Evolutionary conservation across 2,797 vertebrate genomes (phyloP).

Genomic region (Lithobates sylvaticus): DNA sequence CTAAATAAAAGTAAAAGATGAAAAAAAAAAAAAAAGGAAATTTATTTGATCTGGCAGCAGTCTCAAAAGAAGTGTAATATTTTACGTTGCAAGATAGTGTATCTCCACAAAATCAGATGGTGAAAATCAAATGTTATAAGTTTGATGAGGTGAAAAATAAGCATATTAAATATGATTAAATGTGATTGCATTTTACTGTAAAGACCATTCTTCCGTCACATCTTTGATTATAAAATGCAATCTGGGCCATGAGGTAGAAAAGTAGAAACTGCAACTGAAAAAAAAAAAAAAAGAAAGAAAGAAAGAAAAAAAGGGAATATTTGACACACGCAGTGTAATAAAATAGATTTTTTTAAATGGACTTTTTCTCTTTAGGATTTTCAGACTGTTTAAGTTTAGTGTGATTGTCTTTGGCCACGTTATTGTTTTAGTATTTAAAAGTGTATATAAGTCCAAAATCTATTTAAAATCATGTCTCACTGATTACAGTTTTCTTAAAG

Average conservation of each 20-base stretch:
- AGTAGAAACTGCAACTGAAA: constrained; percentile 73
- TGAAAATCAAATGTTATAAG: constrained; percentile 77
- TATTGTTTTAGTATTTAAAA: constrained; percentile 7
- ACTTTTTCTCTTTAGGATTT: not conserved
- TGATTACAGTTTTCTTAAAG: too few species aligned
- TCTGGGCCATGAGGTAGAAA: constrained; percentile 79
- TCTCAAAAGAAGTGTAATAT: constrained; percentile 67
- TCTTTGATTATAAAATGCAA: constrained; percentile 83
- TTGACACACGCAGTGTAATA: not conserved
- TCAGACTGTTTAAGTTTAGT: not conserved
- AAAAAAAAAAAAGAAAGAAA: constrained; percentile 58
- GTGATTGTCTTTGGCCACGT: not conserved
- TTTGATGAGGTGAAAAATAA: constrained; percentile 85
- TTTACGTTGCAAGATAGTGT: constrained; percentile 65
- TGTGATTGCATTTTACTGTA: constrained; percentile 79
- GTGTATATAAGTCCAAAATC: too few species aligned
- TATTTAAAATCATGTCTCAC: too few species aligned
- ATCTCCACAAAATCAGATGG: constrained; percentile 75
- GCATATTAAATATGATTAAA: constrained; percentile 85
- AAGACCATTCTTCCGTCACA: constrained; percentile 81
- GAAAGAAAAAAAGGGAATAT: constrained; percentile 16
- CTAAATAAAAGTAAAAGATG: not conserved
- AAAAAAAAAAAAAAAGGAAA: not conserved
- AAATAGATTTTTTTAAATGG: not conserved
- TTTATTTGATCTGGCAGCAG: constrained; percentile 33